These are phyloP conservation scores for Heliocidaris erythrogramma DNA, from an alignment of 35 echinoderm and acorn worm species.

Conservation along the genomic window DNA sequence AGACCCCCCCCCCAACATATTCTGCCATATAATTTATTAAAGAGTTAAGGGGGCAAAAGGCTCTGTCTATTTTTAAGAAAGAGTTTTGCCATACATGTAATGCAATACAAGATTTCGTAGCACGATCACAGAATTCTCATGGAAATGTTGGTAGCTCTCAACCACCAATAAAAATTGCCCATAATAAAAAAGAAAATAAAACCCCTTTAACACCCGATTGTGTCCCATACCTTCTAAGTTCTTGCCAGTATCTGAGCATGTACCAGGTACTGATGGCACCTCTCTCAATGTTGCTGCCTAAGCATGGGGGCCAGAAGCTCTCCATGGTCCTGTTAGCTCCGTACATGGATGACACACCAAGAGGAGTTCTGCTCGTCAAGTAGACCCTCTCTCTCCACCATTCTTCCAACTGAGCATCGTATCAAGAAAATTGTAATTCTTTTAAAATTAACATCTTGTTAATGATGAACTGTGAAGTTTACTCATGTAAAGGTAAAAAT, in stretches of 20 bases:
- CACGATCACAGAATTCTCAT: no score
- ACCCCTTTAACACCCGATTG: no score
- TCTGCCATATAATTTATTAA: no score
- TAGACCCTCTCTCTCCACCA: slow-evolving; percentile 93
- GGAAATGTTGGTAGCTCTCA: no score
- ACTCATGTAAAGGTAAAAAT: no score
- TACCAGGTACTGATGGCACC: slow-evolving; percentile 42
- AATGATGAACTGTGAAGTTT: background rate
- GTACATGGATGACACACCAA: slow-evolving; percentile 44
- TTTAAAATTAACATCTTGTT: background rate
- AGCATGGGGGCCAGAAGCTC: slow-evolving; percentile 40
- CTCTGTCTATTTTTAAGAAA: no score
- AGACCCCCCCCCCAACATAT: no score
- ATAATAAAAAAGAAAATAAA: no score
- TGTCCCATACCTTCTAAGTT: slow-evolving; percentile 31
- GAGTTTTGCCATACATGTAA: no score
- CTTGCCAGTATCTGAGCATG: slow-evolving; percentile 24
- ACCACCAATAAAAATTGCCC: no score
- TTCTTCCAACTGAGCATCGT: slow-evolving; percentile 66
- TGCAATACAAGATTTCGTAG: no score
- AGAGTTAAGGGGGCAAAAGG: no score
- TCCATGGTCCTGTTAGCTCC: slow-evolving; percentile 44
- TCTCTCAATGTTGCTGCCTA: slow-evolving; percentile 29
- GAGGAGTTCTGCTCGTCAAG: slow-evolving; percentile 58
- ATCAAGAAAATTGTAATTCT: background rate